Evolutionary conservation across 2,113 vertebrate genomes (phyloP).

Genomic region (Strigops habroptila): DNA sequence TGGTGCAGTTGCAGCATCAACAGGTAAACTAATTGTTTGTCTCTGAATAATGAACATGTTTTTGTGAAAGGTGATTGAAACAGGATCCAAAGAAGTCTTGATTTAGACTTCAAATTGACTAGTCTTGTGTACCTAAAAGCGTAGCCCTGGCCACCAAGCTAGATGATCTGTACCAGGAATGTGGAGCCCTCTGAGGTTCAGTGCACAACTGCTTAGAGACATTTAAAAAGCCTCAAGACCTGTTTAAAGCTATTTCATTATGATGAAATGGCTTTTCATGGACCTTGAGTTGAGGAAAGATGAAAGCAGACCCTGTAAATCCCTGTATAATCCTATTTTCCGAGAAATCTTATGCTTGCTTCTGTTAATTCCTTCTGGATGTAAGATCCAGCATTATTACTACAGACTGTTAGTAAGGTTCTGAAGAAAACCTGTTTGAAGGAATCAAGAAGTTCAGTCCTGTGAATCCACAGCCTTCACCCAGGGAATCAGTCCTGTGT

Average conservation of each 20-base stretch:
- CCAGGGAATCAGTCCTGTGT: not conserved
- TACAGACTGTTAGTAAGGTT: not conserved
- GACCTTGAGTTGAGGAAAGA: not conserved
- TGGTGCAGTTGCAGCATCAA: constrained; percentile 80
- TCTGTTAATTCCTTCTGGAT: not conserved
- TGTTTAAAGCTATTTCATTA: not conserved
- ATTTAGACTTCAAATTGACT: not conserved
- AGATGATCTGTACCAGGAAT: not conserved
- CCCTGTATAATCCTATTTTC: not conserved
- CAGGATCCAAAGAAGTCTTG: not conserved
- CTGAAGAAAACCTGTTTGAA: not conserved
- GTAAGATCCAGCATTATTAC: not conserved
- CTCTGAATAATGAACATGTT: not conserved
- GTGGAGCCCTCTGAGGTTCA: not conserved
- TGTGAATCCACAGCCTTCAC: not conserved
- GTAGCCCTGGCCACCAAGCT: not conserved
- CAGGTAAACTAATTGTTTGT: constrained; percentile 50
- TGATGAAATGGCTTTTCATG: not conserved
- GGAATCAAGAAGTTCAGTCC: not conserved
- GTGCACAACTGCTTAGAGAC: not conserved
- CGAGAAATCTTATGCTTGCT: not conserved
- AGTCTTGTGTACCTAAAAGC: not conserved
- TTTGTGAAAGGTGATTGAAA: not conserved
- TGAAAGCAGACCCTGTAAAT: not conserved
- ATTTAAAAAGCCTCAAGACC: not conserved